Percentiles rank a stretch among this genome's conserved stretches.
Evolutionary conservation across 2,113 vertebrate genomes (phyloP).

Genomic region (Apistogramma diplotaenia): DNA sequence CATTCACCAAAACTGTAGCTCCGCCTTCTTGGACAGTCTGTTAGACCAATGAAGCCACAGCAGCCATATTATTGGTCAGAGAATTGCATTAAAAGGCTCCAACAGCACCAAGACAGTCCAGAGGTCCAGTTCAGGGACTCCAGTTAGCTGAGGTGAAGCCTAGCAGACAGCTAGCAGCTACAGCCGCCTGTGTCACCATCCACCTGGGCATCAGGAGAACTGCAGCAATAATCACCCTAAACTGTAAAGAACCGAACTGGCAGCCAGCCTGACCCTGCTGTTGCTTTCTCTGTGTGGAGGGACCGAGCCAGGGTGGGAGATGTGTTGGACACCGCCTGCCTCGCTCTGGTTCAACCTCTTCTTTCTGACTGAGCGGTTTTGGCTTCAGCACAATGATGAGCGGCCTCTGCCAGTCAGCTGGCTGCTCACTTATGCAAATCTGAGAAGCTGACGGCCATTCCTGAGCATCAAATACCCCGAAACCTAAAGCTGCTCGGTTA

Average conservation of each 20-base stretch:
- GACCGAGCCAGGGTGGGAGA: neutral
- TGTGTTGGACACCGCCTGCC: neutral
- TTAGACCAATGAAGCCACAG: neutral
- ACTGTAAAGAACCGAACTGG: neutral
- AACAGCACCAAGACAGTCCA: neutral
- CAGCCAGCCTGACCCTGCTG: neutral
- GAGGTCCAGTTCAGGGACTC: neutral
- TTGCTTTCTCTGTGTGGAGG: neutral
- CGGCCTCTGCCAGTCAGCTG: conserved; percentile 16
- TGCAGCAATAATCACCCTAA: neutral
- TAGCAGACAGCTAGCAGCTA: neutral
- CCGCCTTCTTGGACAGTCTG: neutral
- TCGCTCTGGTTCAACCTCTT: neutral
- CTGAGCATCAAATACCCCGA: conserved; percentile 26
- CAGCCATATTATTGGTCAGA: neutral
- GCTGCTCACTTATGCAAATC: conserved; percentile 35
- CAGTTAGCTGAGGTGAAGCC: neutral
- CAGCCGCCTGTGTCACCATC: neutral
- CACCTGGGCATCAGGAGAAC: neutral
- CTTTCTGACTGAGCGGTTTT: neutral
- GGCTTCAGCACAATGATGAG: conserved; percentile 1
- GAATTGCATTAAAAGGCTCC: neutral
- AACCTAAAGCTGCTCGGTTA: neutral
- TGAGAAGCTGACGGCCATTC: conserved; percentile 41
- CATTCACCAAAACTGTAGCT: neutral